These are phyloP conservation scores for Cyclophora albipunctata DNA, from an alignment of 2,888 invertebrate genomes.

Conservation along the genomic window DNA sequence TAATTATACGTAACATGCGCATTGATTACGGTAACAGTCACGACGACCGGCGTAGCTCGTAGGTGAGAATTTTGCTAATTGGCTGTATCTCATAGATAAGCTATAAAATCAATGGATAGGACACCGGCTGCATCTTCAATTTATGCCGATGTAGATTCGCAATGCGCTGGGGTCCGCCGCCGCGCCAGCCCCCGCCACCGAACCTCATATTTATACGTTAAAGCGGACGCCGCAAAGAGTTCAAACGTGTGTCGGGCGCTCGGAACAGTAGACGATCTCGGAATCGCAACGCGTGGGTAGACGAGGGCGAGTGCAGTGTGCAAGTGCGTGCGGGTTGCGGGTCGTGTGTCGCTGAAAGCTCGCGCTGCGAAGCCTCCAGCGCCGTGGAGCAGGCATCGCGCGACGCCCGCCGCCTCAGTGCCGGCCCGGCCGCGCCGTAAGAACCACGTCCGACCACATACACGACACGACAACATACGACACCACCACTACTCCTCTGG, in stretches of 20 bases:
- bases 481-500: slow-evolving; percentile 25
- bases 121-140: slow-evolving; percentile 71
- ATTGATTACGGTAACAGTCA: slow-evolving; percentile 49
- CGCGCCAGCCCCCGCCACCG: slow-evolving; percentile 69
- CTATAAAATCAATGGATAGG: slow-evolving; percentile 70
- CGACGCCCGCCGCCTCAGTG: slow-evolving; percentile 62
- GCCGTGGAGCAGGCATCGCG: slow-evolving; percentile 21
- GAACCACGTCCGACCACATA: slow-evolving; percentile 58
- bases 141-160: slow-evolving; percentile 68
- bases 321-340: slow-evolving; percentile 69
- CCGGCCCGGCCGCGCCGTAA: slow-evolving; percentile 74
- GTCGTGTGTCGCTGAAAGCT: slow-evolving; percentile 72
- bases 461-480: slow-evolving; percentile 3
- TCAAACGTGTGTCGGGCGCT: slow-evolving; percentile 73
- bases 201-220: slow-evolving; percentile 73
- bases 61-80: slow-evolving; percentile 65
- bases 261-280: slow-evolving; percentile 71
- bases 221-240: slow-evolving; percentile 69
- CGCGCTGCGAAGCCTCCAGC: slow-evolving; percentile 68
- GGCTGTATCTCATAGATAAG: slow-evolving; percentile 64
- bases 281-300: slow-evolving; percentile 69
- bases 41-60: slow-evolving; percentile 37
- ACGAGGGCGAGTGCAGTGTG: slow-evolving; percentile 74
- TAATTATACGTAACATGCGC: slow-evolving; percentile 44
- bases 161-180: slow-evolving; percentile 65